Evolutionary conservation across 2,113 vertebrate species (phyloP).

Genomic region (Thalassoma bifasciatum): DNA sequence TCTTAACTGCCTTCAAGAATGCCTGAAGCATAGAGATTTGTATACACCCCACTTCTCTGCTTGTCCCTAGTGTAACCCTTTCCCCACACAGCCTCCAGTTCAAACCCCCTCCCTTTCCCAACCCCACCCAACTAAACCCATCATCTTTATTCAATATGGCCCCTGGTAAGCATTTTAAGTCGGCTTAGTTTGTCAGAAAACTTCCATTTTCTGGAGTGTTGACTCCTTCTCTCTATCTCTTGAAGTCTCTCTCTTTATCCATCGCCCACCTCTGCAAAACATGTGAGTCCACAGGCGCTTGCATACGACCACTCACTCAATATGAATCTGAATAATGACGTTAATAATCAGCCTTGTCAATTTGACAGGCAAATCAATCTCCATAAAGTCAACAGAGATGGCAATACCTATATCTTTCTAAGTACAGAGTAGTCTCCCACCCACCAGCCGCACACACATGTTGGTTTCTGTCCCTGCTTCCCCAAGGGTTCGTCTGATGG

Average conservation of each 20-base stretch:
- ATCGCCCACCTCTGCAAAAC: slow-evolving; percentile 12
- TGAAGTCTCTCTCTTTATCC: slow-evolving; percentile 15
- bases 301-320: too few species aligned
- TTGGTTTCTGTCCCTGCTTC: slow-evolving; percentile 20
- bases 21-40: slow-evolving; percentile 55
- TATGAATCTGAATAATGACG: slow-evolving; percentile 6
- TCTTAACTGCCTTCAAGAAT: slow-evolving; percentile 39
- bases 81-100: slow-evolving; percentile 64
- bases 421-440: neutral
- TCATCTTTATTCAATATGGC: slow-evolving; percentile 81
- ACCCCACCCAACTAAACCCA: slow-evolving; percentile 69
- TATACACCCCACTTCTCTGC: slow-evolving; percentile 51
- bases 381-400: slow-evolving; percentile 32
- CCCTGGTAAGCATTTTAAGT: slow-evolving; percentile 76
- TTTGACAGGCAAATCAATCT: slow-evolving; percentile 43
- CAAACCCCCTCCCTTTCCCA: slow-evolving; percentile 5
- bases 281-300: too few species aligned
- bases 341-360: slow-evolving; percentile 24
- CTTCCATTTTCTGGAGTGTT: slow-evolving; percentile 47
- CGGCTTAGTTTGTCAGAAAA: slow-evolving; percentile 73
- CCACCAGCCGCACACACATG: slow-evolving; percentile 4
- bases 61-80: slow-evolving; percentile 64
- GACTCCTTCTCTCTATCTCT: slow-evolving; percentile 17
- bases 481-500: slow-evolving; percentile 48
- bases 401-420: slow-evolving; percentile 16